These are phyloP conservation scores for Antechinus flavipes DNA, from an alignment of 2,113 vertebrate genomes.

Conservation along the genomic window DNA sequence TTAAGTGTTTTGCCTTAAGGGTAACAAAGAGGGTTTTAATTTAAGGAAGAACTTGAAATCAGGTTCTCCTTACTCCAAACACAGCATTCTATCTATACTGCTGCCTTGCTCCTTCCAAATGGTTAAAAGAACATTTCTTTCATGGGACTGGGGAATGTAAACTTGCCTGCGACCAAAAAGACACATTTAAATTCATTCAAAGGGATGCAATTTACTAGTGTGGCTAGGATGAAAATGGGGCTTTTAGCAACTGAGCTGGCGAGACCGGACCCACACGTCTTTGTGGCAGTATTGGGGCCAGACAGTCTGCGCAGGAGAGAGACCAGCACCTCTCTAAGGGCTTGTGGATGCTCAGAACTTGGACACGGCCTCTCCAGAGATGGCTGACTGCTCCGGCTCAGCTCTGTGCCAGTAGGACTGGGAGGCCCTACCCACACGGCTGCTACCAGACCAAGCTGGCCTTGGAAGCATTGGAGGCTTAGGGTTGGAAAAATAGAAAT, in stretches of 20 bases:
- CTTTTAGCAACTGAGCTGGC: not conserved
- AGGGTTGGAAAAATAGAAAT: conserved; percentile 4
- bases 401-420: not conserved
- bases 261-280: not conserved
- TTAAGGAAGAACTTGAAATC: not conserved
- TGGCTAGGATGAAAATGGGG: not conserved
- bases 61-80: not conserved
- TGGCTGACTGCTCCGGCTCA: not conserved
- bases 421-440: not conserved
- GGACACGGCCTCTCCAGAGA: not conserved
- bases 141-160: conserved; percentile 24
- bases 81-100: not conserved
- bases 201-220: conserved; percentile 13
- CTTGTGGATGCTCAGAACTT: not conserved
- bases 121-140: conserved; percentile 63
- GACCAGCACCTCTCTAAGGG: not conserved
- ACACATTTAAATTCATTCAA: conserved; percentile 44
- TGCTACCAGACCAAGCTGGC: not conserved
- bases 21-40: not conserved
- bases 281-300: not conserved
- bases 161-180: conserved; percentile 53
- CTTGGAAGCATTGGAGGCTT: not conserved
- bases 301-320: not conserved
- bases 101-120: not conserved
- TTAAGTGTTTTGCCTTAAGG: not conserved